These are phyloP conservation scores for Acyrthosiphon pisum DNA, from an alignment of 1,140 invertebrate species.

Conservation along the genomic window DNA sequence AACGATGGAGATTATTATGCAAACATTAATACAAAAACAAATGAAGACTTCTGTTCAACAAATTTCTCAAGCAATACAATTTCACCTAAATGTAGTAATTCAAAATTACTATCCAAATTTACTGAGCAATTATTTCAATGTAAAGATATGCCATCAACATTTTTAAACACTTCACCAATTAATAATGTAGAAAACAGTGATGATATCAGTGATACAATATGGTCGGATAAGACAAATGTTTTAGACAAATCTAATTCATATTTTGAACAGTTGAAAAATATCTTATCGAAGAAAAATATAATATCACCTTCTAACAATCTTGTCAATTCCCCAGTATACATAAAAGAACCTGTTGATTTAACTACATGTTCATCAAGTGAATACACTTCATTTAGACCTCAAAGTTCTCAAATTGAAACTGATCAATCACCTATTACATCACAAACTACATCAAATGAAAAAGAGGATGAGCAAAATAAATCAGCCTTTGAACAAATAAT, in stretches of 20 bases:
- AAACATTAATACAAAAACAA: not conserved
- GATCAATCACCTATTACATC: not conserved
- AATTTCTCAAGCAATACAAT: not conserved
- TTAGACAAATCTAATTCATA: not conserved
- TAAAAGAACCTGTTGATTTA: not conserved
- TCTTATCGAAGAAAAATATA: not conserved
- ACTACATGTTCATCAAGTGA: not conserved
- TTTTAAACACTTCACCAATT: not conserved
- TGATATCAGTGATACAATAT: not conserved
- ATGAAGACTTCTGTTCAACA: not conserved
- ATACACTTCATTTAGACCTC: not conserved
- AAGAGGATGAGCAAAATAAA: not conserved
- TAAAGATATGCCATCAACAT: not conserved
- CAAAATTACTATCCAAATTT: not conserved
- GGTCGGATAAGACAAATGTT: not conserved
- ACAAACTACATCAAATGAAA: not conserved
- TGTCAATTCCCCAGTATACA: not conserved
- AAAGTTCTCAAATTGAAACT: not conserved
- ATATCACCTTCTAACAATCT: not conserved
- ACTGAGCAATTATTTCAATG: not conserved
- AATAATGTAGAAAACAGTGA: not conserved
- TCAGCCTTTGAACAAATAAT: conserved; percentile 38
- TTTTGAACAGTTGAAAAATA: not conserved
- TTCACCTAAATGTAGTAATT: not conserved
- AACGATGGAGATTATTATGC: not conserved